These are phyloP conservation scores for Coboldia fuscipes DNA, from an alignment of 1,140 invertebrate species.

Conservation along the genomic window DNA sequence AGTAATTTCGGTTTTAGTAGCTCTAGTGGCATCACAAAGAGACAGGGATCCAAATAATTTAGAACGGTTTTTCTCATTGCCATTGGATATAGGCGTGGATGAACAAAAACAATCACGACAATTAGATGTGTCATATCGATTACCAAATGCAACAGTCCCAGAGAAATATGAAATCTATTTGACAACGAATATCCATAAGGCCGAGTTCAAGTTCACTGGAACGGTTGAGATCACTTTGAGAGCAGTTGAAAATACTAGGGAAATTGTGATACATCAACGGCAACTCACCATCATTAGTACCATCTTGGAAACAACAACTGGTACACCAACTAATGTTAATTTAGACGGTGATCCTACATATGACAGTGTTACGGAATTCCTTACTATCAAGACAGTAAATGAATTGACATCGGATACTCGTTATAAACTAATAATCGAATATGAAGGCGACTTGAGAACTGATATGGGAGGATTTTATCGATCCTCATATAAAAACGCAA, in stretches of 20 bases:
- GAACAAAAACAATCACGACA: no score
- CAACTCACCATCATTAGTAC: slow-evolving; percentile 5
- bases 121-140: no score
- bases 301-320: no score
- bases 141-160: slow-evolving; percentile 28
- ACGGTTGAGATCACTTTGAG: slow-evolving; percentile 25
- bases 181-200: slow-evolving; percentile 27
- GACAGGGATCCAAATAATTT: no score
- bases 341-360: no score
- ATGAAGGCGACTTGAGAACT: slow-evolving; percentile 1
- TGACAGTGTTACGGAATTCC: background rate
- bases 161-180: slow-evolving; percentile 36
- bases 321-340: no score
- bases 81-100: no score
- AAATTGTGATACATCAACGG: slow-evolving; percentile 21
- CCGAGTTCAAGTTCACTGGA: slow-evolving; percentile 25
- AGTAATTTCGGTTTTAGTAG: no score
- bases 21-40: no score
- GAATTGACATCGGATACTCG: background rate
- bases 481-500: background rate
- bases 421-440: background rate
- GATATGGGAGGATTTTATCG: slow-evolving; percentile 2
- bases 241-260: slow-evolving; percentile 8
- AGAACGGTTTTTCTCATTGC: no score
- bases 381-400: background rate